Evolutionary conservation across 2,113 vertebrate genomes (phyloP), one percentile per base, ranked within the genome.

Genomic region (Larimichthys crocea): DNA sequence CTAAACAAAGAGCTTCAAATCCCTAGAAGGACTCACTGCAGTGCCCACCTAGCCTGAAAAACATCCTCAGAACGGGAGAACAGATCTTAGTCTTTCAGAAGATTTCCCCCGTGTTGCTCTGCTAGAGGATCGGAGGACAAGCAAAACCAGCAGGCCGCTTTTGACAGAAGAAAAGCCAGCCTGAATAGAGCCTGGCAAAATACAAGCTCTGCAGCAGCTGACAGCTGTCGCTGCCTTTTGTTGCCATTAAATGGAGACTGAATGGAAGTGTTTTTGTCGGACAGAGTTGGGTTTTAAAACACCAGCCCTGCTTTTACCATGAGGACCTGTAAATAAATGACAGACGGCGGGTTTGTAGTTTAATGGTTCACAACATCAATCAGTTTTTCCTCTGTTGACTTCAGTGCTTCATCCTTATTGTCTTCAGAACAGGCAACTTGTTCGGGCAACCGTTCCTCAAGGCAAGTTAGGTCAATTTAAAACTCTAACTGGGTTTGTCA

Each of bases 171-270:
- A 88, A 86, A 92, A 82, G 84, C 78, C 49, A 5, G 67, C 29
- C 29, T 94, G 91, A 92, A 93, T 90, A 69, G 85, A 66, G 59
- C 77, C 85, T 87, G 76, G 73, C 71, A 78, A 84, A 87, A 90
- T 79, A 83, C 81, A 77, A 4, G 78, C 68, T 83, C 77, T 69
- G 75, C 73, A 81, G 86, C 88, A 90, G 88, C 90, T 89, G 90
- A 90, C 93, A 93, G 90, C 91, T 93, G 92, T 90, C 86, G 72
- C 78, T 79, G 84, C 82, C 81, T 40, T 94, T 94, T 92, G 90
- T 90, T 50, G 62, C 74, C 24, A 10, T 77, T 52, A 87, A 86
- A 77, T 44, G 35, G 63, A 66, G 78, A 48, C 80, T 88, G 83
- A 93, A 91, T 86, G 65, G 77, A 63, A 64, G 42, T 56, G 76